Conservation (phyloP, 1,140 invertebrate genomes). For the Anthonomus grandis region DNA sequence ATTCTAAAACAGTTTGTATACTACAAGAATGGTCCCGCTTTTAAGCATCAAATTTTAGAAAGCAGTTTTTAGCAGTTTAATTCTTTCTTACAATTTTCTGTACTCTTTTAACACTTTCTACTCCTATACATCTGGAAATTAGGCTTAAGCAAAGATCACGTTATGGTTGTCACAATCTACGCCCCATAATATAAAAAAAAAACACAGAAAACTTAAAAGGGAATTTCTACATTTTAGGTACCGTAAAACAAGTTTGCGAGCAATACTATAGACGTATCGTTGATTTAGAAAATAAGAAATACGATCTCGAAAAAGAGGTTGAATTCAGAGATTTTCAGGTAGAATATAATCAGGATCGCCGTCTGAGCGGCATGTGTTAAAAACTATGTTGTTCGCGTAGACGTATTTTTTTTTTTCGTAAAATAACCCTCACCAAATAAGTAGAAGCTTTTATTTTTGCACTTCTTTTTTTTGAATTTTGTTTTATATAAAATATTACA, state of each 20-base stretch:
- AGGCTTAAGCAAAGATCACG: no score
- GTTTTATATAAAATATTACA: no score
- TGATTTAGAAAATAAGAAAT: slow-evolving; percentile 89
- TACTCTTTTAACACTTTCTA: no score
- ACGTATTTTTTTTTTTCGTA: slow-evolving; percentile 2
- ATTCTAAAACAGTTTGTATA: no score
- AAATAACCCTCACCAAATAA: slow-evolving; percentile 17
- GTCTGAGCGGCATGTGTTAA: slow-evolving; percentile 26
- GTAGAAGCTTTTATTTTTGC: slow-evolving; percentile 36
- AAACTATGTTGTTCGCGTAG: slow-evolving; percentile 15
- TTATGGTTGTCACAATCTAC: no score
- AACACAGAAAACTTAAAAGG: slow-evolving; percentile 6
- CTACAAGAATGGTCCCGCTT: no score
- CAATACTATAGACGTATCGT: slow-evolving; percentile 83
- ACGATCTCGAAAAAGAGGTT: slow-evolving; percentile 94
- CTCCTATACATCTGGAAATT: no score
- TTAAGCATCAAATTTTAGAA: no score
- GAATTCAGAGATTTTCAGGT: slow-evolving; percentile 89
- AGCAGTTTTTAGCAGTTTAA: background rate
- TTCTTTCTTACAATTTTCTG: background rate
- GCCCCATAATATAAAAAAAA: no score
- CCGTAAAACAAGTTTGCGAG: slow-evolving; percentile 79
- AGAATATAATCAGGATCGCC: slow-evolving; percentile 32
- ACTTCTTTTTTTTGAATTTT: slow-evolving; percentile 27
- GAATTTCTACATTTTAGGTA: slow-evolving; percentile 26